Evolutionary conservation across 2,888 invertebrate species (phyloP).

Genomic region (Philaethria dido): DNA sequence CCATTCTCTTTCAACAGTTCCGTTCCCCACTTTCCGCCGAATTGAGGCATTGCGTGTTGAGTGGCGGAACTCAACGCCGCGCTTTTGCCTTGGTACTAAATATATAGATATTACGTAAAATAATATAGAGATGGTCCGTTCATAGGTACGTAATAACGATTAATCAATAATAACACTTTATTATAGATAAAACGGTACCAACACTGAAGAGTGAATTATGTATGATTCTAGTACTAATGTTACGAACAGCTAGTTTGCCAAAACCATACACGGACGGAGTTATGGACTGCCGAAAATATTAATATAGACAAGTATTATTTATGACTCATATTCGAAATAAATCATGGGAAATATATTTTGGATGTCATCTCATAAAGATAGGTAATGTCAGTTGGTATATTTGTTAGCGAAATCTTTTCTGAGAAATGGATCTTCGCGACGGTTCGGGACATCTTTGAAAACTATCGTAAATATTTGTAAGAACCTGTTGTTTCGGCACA

Average conservation of each 20-base stretch:
- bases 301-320: slow-evolving; percentile 5
- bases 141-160: no score
- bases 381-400: slow-evolving; percentile 22
- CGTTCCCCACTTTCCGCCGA: no score
- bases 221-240: slow-evolving; percentile 4
- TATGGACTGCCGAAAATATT: slow-evolving; percentile 15
- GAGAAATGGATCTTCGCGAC: slow-evolving; percentile 15
- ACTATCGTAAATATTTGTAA: slow-evolving; percentile 34
- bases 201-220: slow-evolving; percentile 6
- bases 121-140: no score
- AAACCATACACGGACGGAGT: background rate
- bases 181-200: background rate
- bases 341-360: slow-evolving; percentile 25
- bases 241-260: slow-evolving; percentile 10
- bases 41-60: no score
- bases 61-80: no score
- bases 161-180: no score
- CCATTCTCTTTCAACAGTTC: no score
- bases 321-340: slow-evolving; percentile 12
- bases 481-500: slow-evolving; percentile 37
- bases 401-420: slow-evolving; percentile 21
- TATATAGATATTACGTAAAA: no score
- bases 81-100: no score
- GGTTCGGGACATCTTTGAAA: slow-evolving; percentile 22
- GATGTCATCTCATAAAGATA: slow-evolving; percentile 8